Evolutionary conservation across 1,140 invertebrate genomes (phyloP).

Genomic region (Helicoverpa armigera): DNA sequence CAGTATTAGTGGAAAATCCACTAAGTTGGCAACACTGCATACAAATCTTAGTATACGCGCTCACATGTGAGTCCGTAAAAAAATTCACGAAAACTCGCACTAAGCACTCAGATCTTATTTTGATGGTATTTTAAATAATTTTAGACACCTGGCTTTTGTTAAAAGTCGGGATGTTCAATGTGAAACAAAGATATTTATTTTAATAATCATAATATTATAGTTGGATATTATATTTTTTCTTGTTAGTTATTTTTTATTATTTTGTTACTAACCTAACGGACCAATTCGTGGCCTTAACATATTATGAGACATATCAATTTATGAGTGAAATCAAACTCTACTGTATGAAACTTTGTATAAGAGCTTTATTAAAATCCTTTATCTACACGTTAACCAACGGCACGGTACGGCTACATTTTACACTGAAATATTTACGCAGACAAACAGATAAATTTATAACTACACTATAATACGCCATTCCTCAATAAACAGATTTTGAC

Average conservation of each 20-base stretch:
- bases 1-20: no score
- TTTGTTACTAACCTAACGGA: conserved; percentile 52
- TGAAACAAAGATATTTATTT: conserved; percentile 40
- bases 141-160: conserved; percentile 7
- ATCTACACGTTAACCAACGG: conserved; percentile 42
- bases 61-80: no score
- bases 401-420: conserved; percentile 45
- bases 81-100: no score
- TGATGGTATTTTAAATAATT: conserved; percentile 12
- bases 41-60: no score
- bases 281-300: conserved; percentile 58
- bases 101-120: no score
- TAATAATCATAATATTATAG: conserved; percentile 22
- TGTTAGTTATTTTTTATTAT: conserved; percentile 49
- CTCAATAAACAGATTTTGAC: conserved; percentile 64
- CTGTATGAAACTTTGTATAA: conserved; percentile 45
- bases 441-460: conserved; percentile 44
- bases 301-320: conserved; percentile 45
- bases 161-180: conserved; percentile 7
- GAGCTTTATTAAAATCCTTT: conserved; percentile 48
- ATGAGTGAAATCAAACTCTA: conserved; percentile 43
- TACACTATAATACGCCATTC: conserved; percentile 64
- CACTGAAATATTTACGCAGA: conserved; percentile 45
- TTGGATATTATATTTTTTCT: conserved; percentile 32
- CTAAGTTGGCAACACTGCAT: no score